Evolutionary conservation across 2,888 invertebrate species (phyloP).

Genomic region (Cacoxenus indagator): DNA sequence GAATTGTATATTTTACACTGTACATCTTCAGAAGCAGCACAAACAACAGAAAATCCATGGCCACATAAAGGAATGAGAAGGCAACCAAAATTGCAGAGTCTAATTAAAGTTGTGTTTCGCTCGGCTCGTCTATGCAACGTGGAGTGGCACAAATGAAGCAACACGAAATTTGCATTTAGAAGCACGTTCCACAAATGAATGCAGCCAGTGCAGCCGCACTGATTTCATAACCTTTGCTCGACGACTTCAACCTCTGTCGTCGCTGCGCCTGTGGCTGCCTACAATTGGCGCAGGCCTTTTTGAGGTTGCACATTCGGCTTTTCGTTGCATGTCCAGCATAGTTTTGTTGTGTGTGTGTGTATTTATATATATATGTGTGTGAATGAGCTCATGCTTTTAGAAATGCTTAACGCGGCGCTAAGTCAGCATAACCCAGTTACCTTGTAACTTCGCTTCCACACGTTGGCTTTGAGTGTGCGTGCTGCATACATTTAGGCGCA

Average conservation of each 20-base stretch:
- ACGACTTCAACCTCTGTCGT: not conserved
- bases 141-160: slow-evolving; percentile 3
- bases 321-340: not conserved
- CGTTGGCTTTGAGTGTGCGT: too few relatives aligned
- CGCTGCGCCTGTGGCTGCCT: not conserved
- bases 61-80: too few relatives aligned
- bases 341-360: too few relatives aligned
- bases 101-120: slow-evolving; percentile 14
- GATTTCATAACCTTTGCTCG: slow-evolving; percentile 10
- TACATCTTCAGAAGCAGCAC: not conserved
- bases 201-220: not conserved
- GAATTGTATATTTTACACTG: too few relatives aligned
- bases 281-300: not conserved
- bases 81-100: too few relatives aligned
- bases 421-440: slow-evolving; percentile 15
- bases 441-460: slow-evolving; percentile 6
- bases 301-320: not conserved
- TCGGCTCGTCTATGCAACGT: too few relatives aligned
- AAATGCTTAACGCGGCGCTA: not conserved
- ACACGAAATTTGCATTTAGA: slow-evolving; percentile 21
- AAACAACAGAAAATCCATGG: not conserved
- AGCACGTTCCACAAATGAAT: slow-evolving; percentile 20
- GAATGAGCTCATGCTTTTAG: not conserved
- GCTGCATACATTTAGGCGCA: not conserved
- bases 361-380: not conserved